phyloP scores from a whole-genome alignment of 30 jellyfish, hydroid and myxozoan genomes.

The Cassiopea andromeda region DNA sequence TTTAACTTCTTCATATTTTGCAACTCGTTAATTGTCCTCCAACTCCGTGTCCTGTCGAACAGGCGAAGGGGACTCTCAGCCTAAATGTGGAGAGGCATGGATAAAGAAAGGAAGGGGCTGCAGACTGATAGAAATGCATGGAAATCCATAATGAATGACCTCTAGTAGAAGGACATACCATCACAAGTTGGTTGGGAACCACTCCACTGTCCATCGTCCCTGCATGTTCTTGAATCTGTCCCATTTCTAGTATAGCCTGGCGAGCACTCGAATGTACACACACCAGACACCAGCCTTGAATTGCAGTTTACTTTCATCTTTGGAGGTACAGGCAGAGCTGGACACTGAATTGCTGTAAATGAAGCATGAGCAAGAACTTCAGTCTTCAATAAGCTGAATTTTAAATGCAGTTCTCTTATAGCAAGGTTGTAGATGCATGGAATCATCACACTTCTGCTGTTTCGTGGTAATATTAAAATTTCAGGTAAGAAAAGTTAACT shows the following conservation, averaged over 20 bases:
- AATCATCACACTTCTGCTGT: too few species aligned
- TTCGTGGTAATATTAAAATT: too few species aligned
- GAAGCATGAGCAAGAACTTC: neutral
- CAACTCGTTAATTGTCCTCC: too few species aligned
- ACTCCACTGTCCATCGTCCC: constrained; percentile 92
- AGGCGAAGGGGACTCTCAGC: too few species aligned
- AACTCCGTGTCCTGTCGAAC: too few species aligned
- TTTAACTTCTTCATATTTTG: too few species aligned
- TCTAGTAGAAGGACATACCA: constrained; percentile 47
- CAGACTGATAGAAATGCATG: neutral
- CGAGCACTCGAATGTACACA: constrained; percentile 73
- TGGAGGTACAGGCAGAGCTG: constrained; percentile 79
- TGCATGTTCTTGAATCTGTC: constrained; percentile 83
- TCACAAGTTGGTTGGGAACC: constrained; percentile 86
- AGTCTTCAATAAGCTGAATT: neutral
- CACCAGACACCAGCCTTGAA: constrained; percentile 70
- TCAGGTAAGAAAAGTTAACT: too few species aligned
- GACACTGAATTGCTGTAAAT: constrained; percentile 83
- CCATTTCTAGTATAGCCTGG: constrained; percentile 89
- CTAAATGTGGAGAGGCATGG: too few species aligned
- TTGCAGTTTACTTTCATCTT: constrained; percentile 65
- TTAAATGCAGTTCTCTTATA: too few species aligned
- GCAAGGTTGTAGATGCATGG: too few species aligned
- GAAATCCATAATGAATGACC: neutral
- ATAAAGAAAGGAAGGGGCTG: too few species aligned